These are phyloP conservation scores for Tetrapedia diversipes DNA, from an alignment of 2,888 invertebrate species.

Conservation along the genomic window DNA sequence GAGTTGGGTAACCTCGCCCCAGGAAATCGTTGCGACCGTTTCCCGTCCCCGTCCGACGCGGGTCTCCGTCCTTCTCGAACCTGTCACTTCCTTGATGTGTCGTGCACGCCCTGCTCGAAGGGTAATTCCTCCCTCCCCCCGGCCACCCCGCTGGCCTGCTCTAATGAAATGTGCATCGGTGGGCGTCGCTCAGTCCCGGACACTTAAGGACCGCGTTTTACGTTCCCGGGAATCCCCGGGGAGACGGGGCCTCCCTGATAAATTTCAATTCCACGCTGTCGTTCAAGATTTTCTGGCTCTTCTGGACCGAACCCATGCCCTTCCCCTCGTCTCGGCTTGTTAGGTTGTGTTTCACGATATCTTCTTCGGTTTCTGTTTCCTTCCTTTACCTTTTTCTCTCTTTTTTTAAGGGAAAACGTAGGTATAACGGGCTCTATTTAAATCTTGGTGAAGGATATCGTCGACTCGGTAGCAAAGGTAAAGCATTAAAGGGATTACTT, in stretches of 20 bases:
- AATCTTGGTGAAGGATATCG: no score
- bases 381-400: neutral
- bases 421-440: no score
- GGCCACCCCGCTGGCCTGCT: slow-evolving; percentile 41
- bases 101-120: slow-evolving; percentile 49
- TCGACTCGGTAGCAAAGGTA: no score
- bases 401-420: no score
- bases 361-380: no score
- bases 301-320: neutral
- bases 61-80: slow-evolving; percentile 27
- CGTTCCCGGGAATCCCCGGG: slow-evolving; percentile 45
- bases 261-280: slow-evolving; percentile 48
- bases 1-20: slow-evolving; percentile 59
- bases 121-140: no score
- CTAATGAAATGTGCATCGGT: slow-evolving; percentile 61
- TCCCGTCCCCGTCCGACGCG: slow-evolving; percentile 25
- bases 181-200: slow-evolving; percentile 39
- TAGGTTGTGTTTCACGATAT: neutral
- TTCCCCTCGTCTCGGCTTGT: neutral
- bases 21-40: slow-evolving; percentile 68
- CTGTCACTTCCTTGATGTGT: slow-evolving; percentile 39
- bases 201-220: slow-evolving; percentile 44
- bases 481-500: no score
- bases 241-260: slow-evolving; percentile 35
- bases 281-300: slow-evolving; percentile 26